Evolutionary conservation across 2,888 invertebrate genomes (phyloP), one percentile per base, ranked within the genome.

Genomic region (Podabrus alpinus): DNA sequence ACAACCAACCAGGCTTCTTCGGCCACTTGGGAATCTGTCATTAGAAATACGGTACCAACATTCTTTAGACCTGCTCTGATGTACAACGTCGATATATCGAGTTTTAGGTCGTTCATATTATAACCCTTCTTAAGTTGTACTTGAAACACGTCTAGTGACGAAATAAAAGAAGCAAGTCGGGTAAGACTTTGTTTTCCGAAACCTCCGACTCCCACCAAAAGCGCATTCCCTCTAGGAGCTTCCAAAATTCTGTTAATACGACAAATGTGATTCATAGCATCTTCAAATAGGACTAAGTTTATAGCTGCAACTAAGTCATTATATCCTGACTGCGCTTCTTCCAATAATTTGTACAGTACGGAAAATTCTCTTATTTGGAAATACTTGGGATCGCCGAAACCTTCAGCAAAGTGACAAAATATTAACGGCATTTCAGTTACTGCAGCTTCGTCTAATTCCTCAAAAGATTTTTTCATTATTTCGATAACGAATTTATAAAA

Each of bases 171-270:
- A 0, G 98, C 94, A 15, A 98, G 88, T 71, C 97, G 90, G 0
- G 97, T 94, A 61, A 98, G 88, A 3, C 96, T 96, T 87, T 98
- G 97, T 85, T 97, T 97, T 68, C 98, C 98, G 73, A 96, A 96
- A 29, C 98, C 98, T 60, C 98, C 98, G 0, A 98, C 98, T 21
- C 98, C 98, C 16, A 98, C 94, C 15, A 98, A 88, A 21, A 98
- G 88, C 0, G 97, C 97, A 85, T 98, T 97, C 13, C 98, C 97
- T 81, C 97, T 90, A 0, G 97, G 96, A 1, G 94, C 92, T 87
- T 98, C 97, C 83, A 98, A 88, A 80, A 98, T 97, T 72, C 98
- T 92, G 86, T 95, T 97, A 76, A 98, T 97, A 91, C 95, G 91
- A 87, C 95, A 95, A 69, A 98, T 92, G 85, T 98, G 97, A 79